Conservation (phyloP, 2,888 invertebrate genomes). For the Metallyticus violacea region DNA sequence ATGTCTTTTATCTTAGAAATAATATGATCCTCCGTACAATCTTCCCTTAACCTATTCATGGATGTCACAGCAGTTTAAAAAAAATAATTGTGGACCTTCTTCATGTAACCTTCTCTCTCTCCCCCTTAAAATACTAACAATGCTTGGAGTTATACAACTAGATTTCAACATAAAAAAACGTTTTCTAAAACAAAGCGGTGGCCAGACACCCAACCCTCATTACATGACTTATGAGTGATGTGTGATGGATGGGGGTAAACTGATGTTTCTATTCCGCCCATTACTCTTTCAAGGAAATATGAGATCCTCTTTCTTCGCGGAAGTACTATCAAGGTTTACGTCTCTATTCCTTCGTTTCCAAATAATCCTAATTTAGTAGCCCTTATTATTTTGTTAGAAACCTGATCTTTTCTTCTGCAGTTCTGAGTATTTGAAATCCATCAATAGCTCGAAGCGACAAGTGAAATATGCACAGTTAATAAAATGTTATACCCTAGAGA, state of each 20-base stretch:
- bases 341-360: not conserved
- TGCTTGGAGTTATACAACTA: not conserved
- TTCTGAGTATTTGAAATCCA: not conserved
- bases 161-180: not conserved
- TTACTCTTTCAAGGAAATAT: not conserved
- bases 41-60: too few species aligned
- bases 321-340: not conserved
- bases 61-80: too few species aligned
- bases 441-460: not conserved
- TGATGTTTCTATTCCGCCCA: not conserved
- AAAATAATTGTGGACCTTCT: too few species aligned
- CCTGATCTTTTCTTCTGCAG: not conserved
- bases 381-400: not conserved
- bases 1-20: too few species aligned
- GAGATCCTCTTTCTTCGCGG: not conserved
- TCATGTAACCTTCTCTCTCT: too few species aligned
- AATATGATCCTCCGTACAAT: too few species aligned
- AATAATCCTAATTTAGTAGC: not conserved
- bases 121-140: not conserved
- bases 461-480: not conserved
- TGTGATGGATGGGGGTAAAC: not conserved
- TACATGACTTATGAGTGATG: not conserved
- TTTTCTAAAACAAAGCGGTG: not conserved
- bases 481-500: not conserved
- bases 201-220: not conserved